Conservation (phyloP, 1,140 invertebrate species). For the Lanistes nyassanus region DNA sequence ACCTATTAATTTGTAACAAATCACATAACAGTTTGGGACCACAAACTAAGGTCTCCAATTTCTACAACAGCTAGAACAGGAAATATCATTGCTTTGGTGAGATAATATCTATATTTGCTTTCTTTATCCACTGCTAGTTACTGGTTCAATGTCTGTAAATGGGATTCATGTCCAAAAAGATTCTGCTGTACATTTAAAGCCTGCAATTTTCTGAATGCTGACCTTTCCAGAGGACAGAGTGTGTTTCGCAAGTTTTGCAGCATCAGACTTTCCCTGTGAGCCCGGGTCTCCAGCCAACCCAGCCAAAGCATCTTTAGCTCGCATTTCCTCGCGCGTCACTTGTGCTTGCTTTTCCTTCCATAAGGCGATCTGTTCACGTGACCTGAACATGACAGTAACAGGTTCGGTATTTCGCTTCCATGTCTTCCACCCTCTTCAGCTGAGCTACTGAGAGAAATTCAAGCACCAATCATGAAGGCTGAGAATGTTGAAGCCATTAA, state of each 20-base stretch:
- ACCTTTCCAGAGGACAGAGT: constrained; percentile 16
- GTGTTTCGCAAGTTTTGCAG: background rate
- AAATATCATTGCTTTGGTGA: too few species aligned
- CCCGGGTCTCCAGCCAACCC: constrained; percentile 36
- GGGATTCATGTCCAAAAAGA: background rate
- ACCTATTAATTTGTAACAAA: too few species aligned
- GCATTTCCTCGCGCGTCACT: constrained; percentile 58
- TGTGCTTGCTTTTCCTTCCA: constrained; percentile 63
- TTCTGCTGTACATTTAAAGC: too few species aligned
- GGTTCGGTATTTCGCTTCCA: too few species aligned
- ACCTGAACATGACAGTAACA: constrained; percentile 34
- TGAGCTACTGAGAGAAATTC: background rate
- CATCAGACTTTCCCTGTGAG: constrained; percentile 21
- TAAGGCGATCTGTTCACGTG: constrained; percentile 56
- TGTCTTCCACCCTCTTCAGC: too few species aligned
- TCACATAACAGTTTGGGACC: too few species aligned
- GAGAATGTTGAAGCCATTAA: background rate
- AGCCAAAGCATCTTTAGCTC: constrained; percentile 53
- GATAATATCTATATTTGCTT: too few species aligned
- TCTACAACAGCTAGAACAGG: too few species aligned
- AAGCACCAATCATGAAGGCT: background rate
- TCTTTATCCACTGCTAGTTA: background rate
- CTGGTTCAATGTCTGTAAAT: background rate
- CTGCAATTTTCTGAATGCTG: background rate
- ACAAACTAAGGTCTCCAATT: too few species aligned